These are phyloP conservation scores for Drosophila elegans DNA, from an alignment of 1,140 invertebrate species.

Conservation along the genomic window DNA sequence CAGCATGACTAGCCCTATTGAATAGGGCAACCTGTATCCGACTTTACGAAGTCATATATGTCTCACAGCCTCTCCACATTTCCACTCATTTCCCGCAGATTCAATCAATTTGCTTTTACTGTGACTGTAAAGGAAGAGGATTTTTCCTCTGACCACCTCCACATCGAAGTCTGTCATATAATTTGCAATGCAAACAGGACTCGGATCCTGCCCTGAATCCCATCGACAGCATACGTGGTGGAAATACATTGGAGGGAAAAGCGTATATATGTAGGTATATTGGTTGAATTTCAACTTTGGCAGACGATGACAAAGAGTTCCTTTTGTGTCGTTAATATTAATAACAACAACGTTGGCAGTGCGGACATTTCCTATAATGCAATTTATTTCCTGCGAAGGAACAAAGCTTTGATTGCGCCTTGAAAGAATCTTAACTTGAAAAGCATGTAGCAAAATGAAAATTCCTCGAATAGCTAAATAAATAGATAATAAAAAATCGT, in stretches of 20 bases:
- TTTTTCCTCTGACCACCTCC: background rate
- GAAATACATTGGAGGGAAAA: slow-evolving; percentile 13
- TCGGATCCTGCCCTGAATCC: background rate
- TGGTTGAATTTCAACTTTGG: slow-evolving; percentile 30
- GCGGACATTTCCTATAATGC: slow-evolving; percentile 27
- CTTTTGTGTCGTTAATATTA: slow-evolving; percentile 41
- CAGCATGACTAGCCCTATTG: background rate
- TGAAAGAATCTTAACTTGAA: slow-evolving; percentile 25
- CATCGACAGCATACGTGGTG: slow-evolving; percentile 5
- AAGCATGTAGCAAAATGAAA: slow-evolving; percentile 41
- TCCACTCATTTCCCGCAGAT: slow-evolving; percentile 26
- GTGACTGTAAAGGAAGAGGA: slow-evolving; percentile 7
- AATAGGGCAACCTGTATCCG: slow-evolving; percentile 6
- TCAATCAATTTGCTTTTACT: slow-evolving; percentile 48
- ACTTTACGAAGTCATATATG: background rate
- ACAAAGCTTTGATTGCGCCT: slow-evolving; percentile 7
- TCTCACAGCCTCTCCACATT: slow-evolving; percentile 16
- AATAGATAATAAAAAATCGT: slow-evolving; percentile 5
- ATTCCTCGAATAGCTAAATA: slow-evolving; percentile 51
- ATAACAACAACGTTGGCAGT: slow-evolving; percentile 1
- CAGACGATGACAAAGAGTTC: slow-evolving; percentile 41
- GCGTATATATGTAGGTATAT: slow-evolving; percentile 24
- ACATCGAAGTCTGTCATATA: slow-evolving; percentile 31
- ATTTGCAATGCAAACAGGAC: slow-evolving; percentile 56
- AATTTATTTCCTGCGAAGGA: slow-evolving; percentile 33